phyloP scores from a whole-genome alignment of 2,888 invertebrate genomes.

The Coelinius sp. region DNA sequence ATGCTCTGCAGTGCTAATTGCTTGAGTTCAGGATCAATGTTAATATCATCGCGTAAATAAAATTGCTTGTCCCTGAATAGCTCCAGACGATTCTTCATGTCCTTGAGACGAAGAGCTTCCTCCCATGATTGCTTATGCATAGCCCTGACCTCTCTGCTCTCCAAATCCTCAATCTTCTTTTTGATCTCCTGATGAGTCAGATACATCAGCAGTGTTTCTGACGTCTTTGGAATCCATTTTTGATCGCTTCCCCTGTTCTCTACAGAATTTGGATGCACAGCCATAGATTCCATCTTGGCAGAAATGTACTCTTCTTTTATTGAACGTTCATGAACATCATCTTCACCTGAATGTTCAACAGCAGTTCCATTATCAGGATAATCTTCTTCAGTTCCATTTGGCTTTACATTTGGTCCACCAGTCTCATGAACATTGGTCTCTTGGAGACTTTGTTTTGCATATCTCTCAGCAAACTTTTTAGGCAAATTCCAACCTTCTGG shows the following conservation, averaged over 20 bases:
- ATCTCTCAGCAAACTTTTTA: constrained; percentile 47
- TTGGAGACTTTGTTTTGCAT: constrained; percentile 54
- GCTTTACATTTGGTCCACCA: not conserved
- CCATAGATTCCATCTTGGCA: not conserved
- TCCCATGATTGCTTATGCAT: constrained; percentile 60
- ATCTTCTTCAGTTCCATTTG: constrained; percentile 11
- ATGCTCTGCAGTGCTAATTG: constrained; percentile 54
- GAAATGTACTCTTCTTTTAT: not conserved
- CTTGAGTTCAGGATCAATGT: constrained; percentile 55
- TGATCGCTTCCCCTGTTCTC: not conserved
- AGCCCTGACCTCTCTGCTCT: constrained; percentile 57
- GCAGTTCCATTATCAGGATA: not conserved
- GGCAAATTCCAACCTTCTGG: constrained; percentile 24
- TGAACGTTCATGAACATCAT: not conserved
- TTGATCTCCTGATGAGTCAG: constrained; percentile 60
- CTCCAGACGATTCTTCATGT: constrained; percentile 64
- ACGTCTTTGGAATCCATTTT: constrained; percentile 41
- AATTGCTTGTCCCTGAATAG: constrained; percentile 59
- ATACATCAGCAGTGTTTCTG: constrained; percentile 59
- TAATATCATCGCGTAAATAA: constrained; percentile 55
- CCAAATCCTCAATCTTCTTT: constrained; percentile 58
- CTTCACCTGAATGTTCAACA: constrained; percentile 25
- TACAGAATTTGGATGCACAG: not conserved
- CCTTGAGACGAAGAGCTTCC: constrained; percentile 63
- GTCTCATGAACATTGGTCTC: constrained; percentile 54